These are phyloP conservation scores for Latrodectus geometricus DNA, from an alignment of 1,140 invertebrate genomes.

Conservation along the genomic window DNA sequence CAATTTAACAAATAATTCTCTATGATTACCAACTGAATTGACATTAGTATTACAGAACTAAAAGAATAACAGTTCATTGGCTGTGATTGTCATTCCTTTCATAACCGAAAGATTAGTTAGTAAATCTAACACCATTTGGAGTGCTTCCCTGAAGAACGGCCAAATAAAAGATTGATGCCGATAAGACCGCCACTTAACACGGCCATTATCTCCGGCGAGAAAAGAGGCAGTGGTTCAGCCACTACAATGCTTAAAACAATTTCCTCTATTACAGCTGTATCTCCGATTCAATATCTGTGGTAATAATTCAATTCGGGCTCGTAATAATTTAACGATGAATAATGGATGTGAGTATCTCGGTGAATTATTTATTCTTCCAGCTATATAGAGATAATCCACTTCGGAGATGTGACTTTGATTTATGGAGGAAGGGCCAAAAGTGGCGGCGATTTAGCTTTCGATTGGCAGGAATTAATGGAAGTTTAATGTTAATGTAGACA, in stretches of 20 bases:
- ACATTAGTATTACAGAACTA: no score
- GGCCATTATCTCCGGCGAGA: slow-evolving; percentile 31
- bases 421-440: slow-evolving; percentile 17
- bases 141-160: neutral
- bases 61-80: no score
- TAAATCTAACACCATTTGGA: slow-evolving; percentile 15
- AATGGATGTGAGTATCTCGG: slow-evolving; percentile 37
- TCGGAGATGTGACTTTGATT: slow-evolving; percentile 42
- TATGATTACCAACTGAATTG: no score
- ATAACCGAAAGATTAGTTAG: neutral
- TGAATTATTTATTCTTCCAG: slow-evolving; percentile 54
- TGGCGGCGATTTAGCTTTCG: slow-evolving; percentile 10
- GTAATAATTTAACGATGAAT: slow-evolving; percentile 60
- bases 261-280: slow-evolving; percentile 50
- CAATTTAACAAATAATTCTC: no score
- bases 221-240: slow-evolving; percentile 3
- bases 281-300: slow-evolving; percentile 22
- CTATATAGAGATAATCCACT: slow-evolving; percentile 47
- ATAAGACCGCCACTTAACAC: slow-evolving; percentile 50
- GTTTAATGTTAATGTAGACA: slow-evolving; percentile 30
- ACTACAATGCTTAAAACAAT: slow-evolving; percentile 48
- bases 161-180: slow-evolving; percentile 39
- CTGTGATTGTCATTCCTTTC: neutral
- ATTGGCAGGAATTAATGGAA: slow-evolving; percentile 40
- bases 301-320: slow-evolving; percentile 58